Evolutionary conservation across 2,888 invertebrate genomes (phyloP).

Genomic region (Stenodema calcarata): DNA sequence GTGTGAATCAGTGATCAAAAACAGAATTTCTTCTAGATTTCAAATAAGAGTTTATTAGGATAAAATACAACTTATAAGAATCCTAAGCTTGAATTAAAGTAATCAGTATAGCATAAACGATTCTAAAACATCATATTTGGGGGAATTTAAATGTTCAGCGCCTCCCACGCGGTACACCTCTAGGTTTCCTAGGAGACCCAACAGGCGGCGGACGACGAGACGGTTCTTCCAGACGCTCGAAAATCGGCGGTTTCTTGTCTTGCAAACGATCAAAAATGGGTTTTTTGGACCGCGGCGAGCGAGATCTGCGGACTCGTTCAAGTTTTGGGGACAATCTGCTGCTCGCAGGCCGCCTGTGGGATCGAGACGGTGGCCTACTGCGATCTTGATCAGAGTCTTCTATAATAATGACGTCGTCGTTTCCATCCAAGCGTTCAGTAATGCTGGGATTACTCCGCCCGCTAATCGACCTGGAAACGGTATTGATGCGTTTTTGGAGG

Average conservation of each 20-base stretch:
- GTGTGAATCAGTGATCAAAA: neutral
- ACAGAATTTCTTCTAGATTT: neutral
- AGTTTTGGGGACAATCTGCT: neutral
- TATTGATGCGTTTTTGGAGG: neutral
- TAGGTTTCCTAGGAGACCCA: neutral
- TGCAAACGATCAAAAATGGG: constrained; percentile 13
- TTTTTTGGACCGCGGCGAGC: neutral
- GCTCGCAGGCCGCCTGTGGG: neutral
- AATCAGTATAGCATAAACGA: too few species aligned
- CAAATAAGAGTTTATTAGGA: neutral
- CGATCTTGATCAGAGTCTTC: neutral
- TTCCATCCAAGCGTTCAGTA: neutral
- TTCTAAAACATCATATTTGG: too few species aligned
- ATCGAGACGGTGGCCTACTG: neutral
- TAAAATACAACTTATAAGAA: too few species aligned
- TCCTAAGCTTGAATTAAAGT: too few species aligned
- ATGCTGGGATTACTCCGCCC: neutral
- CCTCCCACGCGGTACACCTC: neutral
- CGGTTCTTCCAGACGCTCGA: neutral
- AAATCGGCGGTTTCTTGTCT: constrained; percentile 10
- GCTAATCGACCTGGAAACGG: neutral
- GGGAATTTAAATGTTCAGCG: neutral
- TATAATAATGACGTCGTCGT: neutral
- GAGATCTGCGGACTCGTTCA: neutral
- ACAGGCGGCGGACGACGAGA: neutral